Conservation (phyloP, 2,797 vertebrate genomes). For the Catostomus latipinnis region DNA sequence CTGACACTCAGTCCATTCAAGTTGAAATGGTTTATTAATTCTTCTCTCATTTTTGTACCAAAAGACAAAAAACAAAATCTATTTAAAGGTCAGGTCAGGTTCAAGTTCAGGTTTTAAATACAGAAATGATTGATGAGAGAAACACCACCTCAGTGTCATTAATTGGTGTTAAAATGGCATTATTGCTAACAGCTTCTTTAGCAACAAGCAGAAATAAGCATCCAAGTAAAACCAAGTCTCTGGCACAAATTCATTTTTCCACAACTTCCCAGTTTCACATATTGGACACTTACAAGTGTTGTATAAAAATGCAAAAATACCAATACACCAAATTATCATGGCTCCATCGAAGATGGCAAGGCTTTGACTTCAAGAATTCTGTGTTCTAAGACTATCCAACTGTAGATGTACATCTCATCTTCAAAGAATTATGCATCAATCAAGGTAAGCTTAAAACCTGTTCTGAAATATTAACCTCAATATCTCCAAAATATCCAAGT, state of each 20-base stretch:
- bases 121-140: background rate
- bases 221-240: slow-evolving; percentile 8
- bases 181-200: too few species aligned
- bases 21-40: slow-evolving; percentile 27
- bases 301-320: slow-evolving; percentile 22
- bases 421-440: background rate
- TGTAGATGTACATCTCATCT: background rate
- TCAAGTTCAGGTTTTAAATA: background rate
- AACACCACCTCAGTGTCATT: too few species aligned
- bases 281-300: slow-evolving; percentile 16
- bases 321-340: background rate
- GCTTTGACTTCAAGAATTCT: background rate
- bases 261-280: background rate
- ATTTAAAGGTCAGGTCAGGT: background rate
- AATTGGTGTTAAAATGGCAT: too few species aligned
- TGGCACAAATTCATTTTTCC: background rate
- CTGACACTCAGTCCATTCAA: background rate
- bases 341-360: background rate
- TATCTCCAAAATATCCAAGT: slow-evolving; percentile 49
- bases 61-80: background rate
- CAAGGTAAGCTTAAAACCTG: background rate
- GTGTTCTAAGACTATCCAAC: background rate
- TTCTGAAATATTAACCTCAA: slow-evolving; percentile 40
- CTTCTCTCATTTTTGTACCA: slow-evolving; percentile 13
- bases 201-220: too few species aligned